Base-by-base conservation (phyloP, 2,797 vertebrate species). In the Bryconaethiops microstoma region DNA sequence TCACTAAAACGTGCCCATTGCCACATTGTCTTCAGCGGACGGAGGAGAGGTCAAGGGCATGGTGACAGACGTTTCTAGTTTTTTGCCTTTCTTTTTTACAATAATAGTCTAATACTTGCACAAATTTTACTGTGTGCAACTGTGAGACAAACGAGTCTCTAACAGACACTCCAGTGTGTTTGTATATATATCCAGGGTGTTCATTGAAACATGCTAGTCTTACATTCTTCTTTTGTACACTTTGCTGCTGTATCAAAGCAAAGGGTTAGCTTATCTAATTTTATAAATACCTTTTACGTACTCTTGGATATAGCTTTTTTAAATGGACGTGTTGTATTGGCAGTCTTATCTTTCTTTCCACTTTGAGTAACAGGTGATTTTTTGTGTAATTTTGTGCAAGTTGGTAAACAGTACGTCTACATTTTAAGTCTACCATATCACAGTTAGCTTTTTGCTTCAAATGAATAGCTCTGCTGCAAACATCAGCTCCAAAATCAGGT, bases 1-100 rank as follows among this genome's bases (percentile, higher is more conserved):
- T 86, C 86, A 70, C 29, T 9, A 55, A 86, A 78, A 83, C 74
- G 88, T 80, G 14, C 25, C 87, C 72, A 88, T 88, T 89, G 78
- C 75, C 77, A 83, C 71, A 16, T 60, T 78, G 72, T 85, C 84
- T 86, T 71, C 69, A 17, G 48, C 21, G 76, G 57, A 87, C 72
- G 77, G 60, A 73, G 35, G 16, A 50, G 77, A 83, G 86, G 87
- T 85, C 85, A 84, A 73, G 69, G 39, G 63, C 23, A 23, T 10
- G 6, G 1, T 74, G 35, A 39, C 39, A 40, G 7, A 39, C 67
- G 8, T 19, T 9, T 12, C 35, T 39, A 39, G 52, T 21, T 59
- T 59, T 59, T 9, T 57, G n/a, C 71, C 16, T 39, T 40, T 5
- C 6, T 69, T 69, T 35, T 73, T n/a, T 12, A 45, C 17, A 45